Conservation (phyloP, 2,797 vertebrate species). For the Melanotaenia trifasciata region DNA sequence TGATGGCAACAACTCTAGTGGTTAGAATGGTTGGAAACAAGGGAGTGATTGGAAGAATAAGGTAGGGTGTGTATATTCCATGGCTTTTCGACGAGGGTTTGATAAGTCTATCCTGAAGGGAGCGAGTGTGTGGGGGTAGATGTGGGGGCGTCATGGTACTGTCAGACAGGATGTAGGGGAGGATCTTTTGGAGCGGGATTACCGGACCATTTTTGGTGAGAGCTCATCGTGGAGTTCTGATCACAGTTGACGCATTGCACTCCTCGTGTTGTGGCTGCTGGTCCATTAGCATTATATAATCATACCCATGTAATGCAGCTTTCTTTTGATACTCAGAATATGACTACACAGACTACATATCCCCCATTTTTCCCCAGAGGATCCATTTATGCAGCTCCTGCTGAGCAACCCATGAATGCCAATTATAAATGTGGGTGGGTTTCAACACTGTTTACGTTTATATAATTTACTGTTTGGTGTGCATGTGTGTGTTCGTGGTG, state of each 20-base stretch:
- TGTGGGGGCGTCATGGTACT: conserved; percentile 66
- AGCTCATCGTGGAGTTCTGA: conserved; percentile 59
- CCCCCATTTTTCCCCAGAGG: conserved; percentile 31
- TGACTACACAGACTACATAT: conserved; percentile 26
- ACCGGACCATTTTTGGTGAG: conserved; percentile 76
- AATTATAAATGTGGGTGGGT: conserved; percentile 64
- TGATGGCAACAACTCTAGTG: conserved; percentile 18
- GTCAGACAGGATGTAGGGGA: conserved; percentile 67
- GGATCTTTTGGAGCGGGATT: conserved; percentile 64
- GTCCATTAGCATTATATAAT: conserved; percentile 69
- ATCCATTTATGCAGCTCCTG: conserved; percentile 58
- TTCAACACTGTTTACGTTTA: conserved; percentile 65
- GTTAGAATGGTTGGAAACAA: conserved; percentile 13
- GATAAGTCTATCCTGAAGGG: conserved; percentile 25
- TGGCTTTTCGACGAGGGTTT: conserved; percentile 24
- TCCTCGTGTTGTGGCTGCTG: conserved; percentile 46
- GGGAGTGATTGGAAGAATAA: conserved; percentile 6
- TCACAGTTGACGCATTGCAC: conserved; percentile 76
- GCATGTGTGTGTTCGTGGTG: conserved; percentile 21
- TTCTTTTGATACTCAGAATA: conserved; percentile 30
- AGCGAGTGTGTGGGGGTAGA: conserved; percentile 18
- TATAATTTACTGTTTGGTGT: conserved; percentile 50
- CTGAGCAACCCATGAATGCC: conserved; percentile 67
- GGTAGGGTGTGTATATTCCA: conserved; percentile 4
- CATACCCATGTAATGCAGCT: conserved; percentile 44